Evolutionary conservation across 1,140 invertebrate genomes (phyloP).

Genomic region (Luehdorfia chinensis): DNA sequence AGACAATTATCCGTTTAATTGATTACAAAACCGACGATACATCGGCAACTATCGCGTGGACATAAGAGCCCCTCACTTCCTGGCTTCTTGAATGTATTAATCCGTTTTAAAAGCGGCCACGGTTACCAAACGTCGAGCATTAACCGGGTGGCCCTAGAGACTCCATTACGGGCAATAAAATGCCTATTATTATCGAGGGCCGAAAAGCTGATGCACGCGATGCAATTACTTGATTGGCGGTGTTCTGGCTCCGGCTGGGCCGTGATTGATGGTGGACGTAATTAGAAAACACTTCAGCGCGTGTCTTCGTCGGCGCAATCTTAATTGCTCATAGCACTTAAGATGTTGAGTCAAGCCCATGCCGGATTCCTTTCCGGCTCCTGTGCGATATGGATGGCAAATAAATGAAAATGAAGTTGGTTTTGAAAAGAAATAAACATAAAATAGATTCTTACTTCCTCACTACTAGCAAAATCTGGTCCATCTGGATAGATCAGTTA

Average conservation of each 20-base stretch:
- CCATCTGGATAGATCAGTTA: no score
- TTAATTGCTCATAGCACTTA: conserved; percentile 72
- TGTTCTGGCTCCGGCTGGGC: conserved; percentile 59
- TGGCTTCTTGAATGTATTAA: conserved; percentile 60
- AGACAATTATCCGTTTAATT: conserved; percentile 48
- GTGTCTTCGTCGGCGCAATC: conserved; percentile 68
- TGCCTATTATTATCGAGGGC: conserved; percentile 76
- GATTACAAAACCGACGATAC: conserved; percentile 65
- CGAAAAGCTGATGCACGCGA: conserved; percentile 75
- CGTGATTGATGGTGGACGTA: conserved; percentile 72
- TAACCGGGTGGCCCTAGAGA: conserved; percentile 69
- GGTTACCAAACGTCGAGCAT: conserved; percentile 58
- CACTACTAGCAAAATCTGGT: no score
- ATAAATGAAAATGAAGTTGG: neutral
- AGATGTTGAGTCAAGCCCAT: conserved; percentile 57
- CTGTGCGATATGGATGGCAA: conserved; percentile 3
- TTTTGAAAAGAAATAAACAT: no score
- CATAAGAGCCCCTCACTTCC: conserved; percentile 40
- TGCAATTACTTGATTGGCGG: conserved; percentile 76
- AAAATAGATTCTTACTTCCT: no score
- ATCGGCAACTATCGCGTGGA: conserved; percentile 24
- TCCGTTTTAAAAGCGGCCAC: conserved; percentile 65
- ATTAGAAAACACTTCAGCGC: conserved; percentile 76
- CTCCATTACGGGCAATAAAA: conserved; percentile 75
- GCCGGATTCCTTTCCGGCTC: neutral